phyloP scores from a whole-genome alignment of 2,888 invertebrate species.

The Gonocerus acuteangulatus region DNA sequence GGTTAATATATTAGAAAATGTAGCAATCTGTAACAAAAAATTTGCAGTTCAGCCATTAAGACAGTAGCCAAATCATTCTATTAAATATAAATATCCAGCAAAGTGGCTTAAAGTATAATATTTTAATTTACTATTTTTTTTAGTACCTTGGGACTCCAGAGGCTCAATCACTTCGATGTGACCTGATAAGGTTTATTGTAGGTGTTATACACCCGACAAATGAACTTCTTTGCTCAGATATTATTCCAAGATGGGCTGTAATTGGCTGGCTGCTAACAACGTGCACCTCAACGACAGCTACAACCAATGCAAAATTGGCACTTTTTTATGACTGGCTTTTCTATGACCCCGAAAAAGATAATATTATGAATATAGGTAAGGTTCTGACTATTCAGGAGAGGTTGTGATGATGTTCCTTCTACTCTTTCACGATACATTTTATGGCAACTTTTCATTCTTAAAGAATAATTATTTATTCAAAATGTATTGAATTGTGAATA shows the following conservation, averaged over 20 bases:
- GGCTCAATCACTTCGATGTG: slow-evolving; percentile 82
- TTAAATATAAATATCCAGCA: no score
- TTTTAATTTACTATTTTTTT: slow-evolving; percentile 38
- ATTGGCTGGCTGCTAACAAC: slow-evolving; percentile 89
- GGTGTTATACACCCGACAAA: slow-evolving; percentile 91
- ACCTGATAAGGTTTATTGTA: slow-evolving; percentile 88
- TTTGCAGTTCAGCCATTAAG: no score
- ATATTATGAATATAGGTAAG: slow-evolving; percentile 82
- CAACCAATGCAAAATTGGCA: slow-evolving; percentile 83
- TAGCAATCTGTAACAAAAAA: no score
- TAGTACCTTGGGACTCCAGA: slow-evolving; percentile 86
- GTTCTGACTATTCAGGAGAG: background rate
- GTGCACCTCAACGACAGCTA: slow-evolving; percentile 80
- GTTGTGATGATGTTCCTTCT: no score
- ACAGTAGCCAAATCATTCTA: no score
- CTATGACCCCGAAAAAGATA: slow-evolving; percentile 82
- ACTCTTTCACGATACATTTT: no score
- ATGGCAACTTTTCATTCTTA: no score
- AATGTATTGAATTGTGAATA: no score
- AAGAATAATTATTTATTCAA: no score
- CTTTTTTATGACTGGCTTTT: slow-evolving; percentile 91
- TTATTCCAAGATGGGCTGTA: slow-evolving; percentile 90
- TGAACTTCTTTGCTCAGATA: slow-evolving; percentile 85
- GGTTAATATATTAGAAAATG: no score
- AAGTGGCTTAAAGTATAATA: no score